Conservation (phyloP, 2,113 vertebrate genomes). For the Prunella fulvescens region DNA sequence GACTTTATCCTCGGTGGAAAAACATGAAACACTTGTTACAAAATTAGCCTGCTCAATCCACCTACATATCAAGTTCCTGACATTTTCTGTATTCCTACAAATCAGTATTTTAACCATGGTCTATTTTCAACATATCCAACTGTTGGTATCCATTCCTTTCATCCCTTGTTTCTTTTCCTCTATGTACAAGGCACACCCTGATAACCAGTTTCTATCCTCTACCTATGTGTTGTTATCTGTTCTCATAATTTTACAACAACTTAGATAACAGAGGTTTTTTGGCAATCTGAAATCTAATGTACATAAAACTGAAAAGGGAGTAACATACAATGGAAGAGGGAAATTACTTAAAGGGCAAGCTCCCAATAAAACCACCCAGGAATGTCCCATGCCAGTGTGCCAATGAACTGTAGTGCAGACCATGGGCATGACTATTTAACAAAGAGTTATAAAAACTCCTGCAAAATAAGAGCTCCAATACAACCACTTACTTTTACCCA, state of each 20-base stretch:
- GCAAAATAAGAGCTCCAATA: background rate
- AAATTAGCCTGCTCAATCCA: background rate
- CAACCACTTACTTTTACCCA: background rate
- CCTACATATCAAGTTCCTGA: background rate
- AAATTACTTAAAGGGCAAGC: background rate
- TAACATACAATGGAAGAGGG: background rate
- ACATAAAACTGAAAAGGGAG: background rate
- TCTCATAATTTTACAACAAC: background rate
- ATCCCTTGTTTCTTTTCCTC: background rate
- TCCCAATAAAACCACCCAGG: background rate
- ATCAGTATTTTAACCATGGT: background rate
- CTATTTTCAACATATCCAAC: background rate
- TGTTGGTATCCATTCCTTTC: background rate
- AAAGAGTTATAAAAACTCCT: background rate
- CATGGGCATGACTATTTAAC: background rate
- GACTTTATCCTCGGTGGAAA: background rate
- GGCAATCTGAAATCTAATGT: background rate
- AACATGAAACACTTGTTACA: background rate
- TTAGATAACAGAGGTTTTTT: background rate
- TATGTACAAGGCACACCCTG: background rate
- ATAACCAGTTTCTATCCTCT: background rate
- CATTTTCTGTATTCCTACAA: background rate
- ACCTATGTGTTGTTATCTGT: background rate
- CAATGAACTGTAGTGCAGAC: background rate
- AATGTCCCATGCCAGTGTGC: background rate